A percentile compares a stretch with the other conserved stretches of the same genome.
phyloP scores from a whole-genome alignment of 2,113 vertebrate species.

The Rhynchomys soricoides region DNA sequence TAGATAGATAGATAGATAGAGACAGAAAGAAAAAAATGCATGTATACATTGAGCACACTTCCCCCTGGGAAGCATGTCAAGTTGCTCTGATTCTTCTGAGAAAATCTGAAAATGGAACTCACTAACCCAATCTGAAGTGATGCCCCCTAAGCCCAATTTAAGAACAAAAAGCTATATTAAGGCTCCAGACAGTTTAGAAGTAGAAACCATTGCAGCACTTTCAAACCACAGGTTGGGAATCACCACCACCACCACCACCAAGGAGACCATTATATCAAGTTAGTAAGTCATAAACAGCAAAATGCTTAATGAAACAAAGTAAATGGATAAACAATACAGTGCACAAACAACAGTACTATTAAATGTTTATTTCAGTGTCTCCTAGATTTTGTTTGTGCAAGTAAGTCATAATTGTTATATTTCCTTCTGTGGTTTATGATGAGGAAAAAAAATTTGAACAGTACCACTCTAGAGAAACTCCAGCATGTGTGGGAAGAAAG shows the following conservation, averaged over 20 bases:
- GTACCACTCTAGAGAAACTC: not conserved
- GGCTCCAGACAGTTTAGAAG: not conserved
- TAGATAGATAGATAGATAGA: not conserved
- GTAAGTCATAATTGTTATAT: not conserved
- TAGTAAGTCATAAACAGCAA: constrained; percentile 7
- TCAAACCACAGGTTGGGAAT: not conserved
- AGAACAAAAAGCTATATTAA: not conserved
- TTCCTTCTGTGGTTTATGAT: not conserved
- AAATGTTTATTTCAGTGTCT: not conserved
- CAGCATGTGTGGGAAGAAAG: fast-evolving
- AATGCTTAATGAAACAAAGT: not conserved
- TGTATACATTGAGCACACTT: not conserved
- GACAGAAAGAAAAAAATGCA: not conserved
- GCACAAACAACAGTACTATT: not conserved
- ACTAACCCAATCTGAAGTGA: constrained; percentile 23
- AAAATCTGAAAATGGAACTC: not conserved
- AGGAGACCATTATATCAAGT: not conserved
- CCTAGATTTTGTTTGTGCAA: not conserved
- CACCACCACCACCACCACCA: fast-evolving
- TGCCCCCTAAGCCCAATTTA: not conserved
- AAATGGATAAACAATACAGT: not conserved
- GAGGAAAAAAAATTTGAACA: constrained; percentile 20
- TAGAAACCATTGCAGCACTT: not conserved
- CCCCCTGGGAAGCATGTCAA: not conserved
- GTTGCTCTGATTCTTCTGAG: not conserved